phyloP scores from a whole-genome alignment of 2,888 invertebrate genomes.

The Caenorhabditis wallacei region DNA sequence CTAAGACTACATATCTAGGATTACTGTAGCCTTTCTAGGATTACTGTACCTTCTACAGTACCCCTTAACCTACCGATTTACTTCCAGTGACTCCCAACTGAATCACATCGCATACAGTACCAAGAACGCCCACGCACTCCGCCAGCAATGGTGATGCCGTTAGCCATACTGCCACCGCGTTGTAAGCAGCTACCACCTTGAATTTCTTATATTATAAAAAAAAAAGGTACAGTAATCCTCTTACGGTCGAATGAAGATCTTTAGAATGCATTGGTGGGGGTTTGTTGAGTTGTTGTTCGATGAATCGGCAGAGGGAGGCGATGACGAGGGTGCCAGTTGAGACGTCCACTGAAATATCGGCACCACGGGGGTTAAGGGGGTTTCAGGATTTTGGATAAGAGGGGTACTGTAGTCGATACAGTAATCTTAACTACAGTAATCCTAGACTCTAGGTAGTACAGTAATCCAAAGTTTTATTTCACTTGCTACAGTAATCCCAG shows the following conservation, averaged over 20 bases:
- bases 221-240: neutral
- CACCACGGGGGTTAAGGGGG: conserved; percentile 13
- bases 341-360: conserved; percentile 75
- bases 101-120: conserved; percentile 95
- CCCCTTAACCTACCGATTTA: conserved; percentile 45
- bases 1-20: too few relatives aligned
- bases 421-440: neutral
- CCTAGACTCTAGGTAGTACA: too few relatives aligned
- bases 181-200: conserved; percentile 87
- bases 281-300: conserved; percentile 94
- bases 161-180: conserved; percentile 89
- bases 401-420: neutral
- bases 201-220: neutral
- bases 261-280: conserved; percentile 95
- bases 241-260: conserved; percentile 91
- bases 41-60: too few relatives aligned
- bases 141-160: conserved; percentile 93
- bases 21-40: too few relatives aligned
- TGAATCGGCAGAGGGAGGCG: conserved; percentile 98
- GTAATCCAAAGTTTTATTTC: too few relatives aligned
- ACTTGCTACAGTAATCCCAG: too few relatives aligned
- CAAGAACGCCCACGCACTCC: conserved; percentile 93
- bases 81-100: conserved; percentile 96
- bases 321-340: conserved; percentile 85
- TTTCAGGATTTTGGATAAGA: neutral